Base-by-base conservation (phyloP, 2,113 vertebrate species). In the Hippocampus comes region DNA sequence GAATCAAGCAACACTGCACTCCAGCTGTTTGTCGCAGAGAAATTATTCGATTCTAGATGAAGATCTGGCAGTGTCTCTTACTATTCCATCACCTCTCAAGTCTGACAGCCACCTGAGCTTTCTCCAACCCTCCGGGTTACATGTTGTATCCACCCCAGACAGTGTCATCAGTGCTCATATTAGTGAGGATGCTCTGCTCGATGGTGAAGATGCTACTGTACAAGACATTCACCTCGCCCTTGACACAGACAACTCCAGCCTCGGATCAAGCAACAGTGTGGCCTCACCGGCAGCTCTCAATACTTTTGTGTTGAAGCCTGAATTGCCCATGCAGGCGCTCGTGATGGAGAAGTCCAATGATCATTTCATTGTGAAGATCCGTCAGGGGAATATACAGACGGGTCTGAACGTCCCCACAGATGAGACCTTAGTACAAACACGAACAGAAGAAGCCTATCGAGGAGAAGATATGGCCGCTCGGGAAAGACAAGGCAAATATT, bases 281-380 rank as follows among this genome's bases (percentile, higher is more conserved):
- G 90, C 90, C 0, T 94, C 94, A 74, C 88, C 91, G 43, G 71
- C 83, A 0, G 83, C 87, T 3, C 70, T 89, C 56, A 80, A 82
- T 43, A 83, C 93, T 0, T 91, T 97, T 69, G 89, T 95, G 71
- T 96, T 94, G 87, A 94, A 94, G 71, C 92, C 95, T 6, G 94
- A 95, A 80, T 73, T 96, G 2, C 95, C 95, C 18, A 98, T 98
- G 95, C 95, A 97, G 78, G 97, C 97, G 0, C 94, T 97, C 21
- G 95, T 99, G 81, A 96, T 95, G 94, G 97, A 99, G 86, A 95
- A 91, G 79, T 99, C 97, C 70, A 98, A 98, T 0, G 96, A 98
- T 77, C 97, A 98, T 74, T 98, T 99, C 59, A 94, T 99, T 57
- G 91, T 99, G 2, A 98, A 96, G 89, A 99, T 99, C 23, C 93